Evolutionary conservation across 2,888 invertebrate genomes (phyloP).

Genomic region (Crematogaster levior): DNA sequence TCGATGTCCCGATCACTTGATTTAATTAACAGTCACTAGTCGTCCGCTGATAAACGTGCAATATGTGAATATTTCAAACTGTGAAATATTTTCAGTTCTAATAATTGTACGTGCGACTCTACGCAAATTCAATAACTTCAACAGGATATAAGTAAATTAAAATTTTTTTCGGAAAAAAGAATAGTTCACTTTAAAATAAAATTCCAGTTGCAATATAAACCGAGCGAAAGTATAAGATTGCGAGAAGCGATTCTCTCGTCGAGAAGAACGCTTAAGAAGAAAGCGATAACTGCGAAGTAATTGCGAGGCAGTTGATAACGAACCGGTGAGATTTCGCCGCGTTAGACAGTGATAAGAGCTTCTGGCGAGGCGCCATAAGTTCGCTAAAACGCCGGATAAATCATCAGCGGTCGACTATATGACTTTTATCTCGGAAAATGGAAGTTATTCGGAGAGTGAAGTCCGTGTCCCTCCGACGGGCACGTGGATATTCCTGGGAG

Average conservation of each 20-base stretch:
- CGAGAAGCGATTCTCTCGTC: background rate
- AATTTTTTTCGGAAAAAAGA: background rate
- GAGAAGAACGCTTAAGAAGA: constrained; percentile 17
- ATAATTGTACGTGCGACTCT: background rate
- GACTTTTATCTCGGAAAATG: constrained; percentile 37
- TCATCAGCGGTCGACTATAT: constrained; percentile 43
- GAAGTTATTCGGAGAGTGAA: background rate
- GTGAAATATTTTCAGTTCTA: background rate
- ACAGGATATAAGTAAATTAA: background rate
- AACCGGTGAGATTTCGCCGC: constrained; percentile 15
- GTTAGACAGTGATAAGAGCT: constrained; percentile 26
- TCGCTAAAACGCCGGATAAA: constrained; percentile 14
- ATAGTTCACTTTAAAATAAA: background rate
- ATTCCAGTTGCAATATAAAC: background rate
- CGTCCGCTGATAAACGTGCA: constrained; percentile 28
- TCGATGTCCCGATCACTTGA: constrained; percentile 15
- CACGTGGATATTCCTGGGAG: background rate
- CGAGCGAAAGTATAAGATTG: background rate
- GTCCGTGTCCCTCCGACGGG: background rate
- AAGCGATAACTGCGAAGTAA: constrained; percentile 23
- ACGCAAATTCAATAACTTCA: background rate
- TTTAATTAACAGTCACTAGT: background rate
- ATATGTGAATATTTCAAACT: background rate
- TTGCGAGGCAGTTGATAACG: constrained; percentile 9
- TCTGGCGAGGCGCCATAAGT: constrained; percentile 32